These are phyloP conservation scores for Pteromalus puparum DNA, from an alignment of 1,140 invertebrate species.

Conservation along the genomic window DNA sequence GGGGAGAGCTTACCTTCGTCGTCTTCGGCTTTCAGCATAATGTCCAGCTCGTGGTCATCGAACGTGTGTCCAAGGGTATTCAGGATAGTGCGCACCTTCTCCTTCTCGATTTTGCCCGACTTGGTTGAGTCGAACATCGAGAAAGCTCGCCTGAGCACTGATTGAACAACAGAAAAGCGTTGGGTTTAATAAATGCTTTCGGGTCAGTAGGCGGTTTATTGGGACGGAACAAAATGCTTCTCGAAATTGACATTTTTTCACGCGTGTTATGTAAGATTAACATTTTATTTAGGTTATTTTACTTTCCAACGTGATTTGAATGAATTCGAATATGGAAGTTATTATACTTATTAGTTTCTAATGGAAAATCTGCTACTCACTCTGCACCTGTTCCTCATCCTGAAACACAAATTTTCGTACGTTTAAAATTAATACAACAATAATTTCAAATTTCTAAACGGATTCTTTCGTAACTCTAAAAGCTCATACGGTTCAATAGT, in stretches of 20 bases:
- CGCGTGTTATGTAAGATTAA: no score
- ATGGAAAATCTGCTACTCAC: slow-evolving; percentile 72
- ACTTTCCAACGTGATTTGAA: no score
- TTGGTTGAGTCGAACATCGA: slow-evolving; percentile 87
- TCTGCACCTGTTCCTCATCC: slow-evolving; percentile 80
- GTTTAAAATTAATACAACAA: background rate
- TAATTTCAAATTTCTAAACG: background rate
- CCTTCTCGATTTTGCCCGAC: slow-evolving; percentile 83
- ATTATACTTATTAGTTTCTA: no score
- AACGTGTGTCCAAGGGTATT: slow-evolving; percentile 85
- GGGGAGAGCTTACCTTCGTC: slow-evolving; percentile 77
- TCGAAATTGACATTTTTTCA: slow-evolving; percentile 22
- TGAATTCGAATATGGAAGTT: no score
- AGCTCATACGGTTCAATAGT: background rate
- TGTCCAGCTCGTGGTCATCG: slow-evolving; percentile 83
- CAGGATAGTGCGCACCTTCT: slow-evolving; percentile 85
- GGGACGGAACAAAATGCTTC: background rate
- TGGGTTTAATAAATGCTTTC: background rate
- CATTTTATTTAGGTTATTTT: no score
- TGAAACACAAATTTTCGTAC: slow-evolving; percentile 69
- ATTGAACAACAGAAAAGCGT: background rate
- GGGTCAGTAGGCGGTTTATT: background rate
- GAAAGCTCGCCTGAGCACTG: slow-evolving; percentile 84
- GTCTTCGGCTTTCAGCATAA: slow-evolving; percentile 81
- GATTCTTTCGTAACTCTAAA: background rate